Base-by-base conservation (phyloP, 1,140 invertebrate genomes). In the Patella vulgata region DNA sequence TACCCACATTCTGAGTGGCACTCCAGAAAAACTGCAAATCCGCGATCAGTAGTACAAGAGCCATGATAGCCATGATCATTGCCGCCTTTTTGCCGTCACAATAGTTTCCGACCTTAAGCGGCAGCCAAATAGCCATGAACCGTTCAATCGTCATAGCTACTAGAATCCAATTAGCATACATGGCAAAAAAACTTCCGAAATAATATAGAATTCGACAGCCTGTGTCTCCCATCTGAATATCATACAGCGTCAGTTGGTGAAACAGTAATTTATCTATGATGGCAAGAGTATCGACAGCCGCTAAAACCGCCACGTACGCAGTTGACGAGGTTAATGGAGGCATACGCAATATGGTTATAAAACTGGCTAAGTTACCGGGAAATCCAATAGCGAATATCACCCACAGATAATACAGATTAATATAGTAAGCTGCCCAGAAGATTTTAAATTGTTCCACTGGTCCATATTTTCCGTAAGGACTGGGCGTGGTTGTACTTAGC, bases 81-180 rank as follows among this genome's bases (percentile, higher is more conserved):
- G 52, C 23, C 4, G 63, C 56, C 12, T 64, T 55, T 17, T 28
- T 42, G 28, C 58, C 63, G 19, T 67, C 46, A 48, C 70, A 78
- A 6, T 74, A 40, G 21, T 68, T 55, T 19, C 67, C 67, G 0
- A 78, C 69, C 51, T 68, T 70, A 14, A 78, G 58, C 0, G 76
- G 76, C 17, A 78, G 68, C 58, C 67, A 71, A 14, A 78, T 71
- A 11, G 76, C 76, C 14, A 78, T 57, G 53, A 74, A 78, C 8
- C 65, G 50, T 44, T 67, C 65, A 3, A 73, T 47, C 3, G 75
- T 75, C 71, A 78, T 74, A 23, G 68, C 63, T 14, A 79, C 77
- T 1, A 79, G 63, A 17, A 79, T 47, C 77, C 77, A 79, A 53
- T 77, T 79, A 17, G 75, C 60, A 47, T 73, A 76, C 39, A 70